Evolutionary conservation across 2,113 vertebrate genomes (phyloP), one percentile per base, ranked within the genome.

Genomic region (Callospermophilus lateralis): DNA sequence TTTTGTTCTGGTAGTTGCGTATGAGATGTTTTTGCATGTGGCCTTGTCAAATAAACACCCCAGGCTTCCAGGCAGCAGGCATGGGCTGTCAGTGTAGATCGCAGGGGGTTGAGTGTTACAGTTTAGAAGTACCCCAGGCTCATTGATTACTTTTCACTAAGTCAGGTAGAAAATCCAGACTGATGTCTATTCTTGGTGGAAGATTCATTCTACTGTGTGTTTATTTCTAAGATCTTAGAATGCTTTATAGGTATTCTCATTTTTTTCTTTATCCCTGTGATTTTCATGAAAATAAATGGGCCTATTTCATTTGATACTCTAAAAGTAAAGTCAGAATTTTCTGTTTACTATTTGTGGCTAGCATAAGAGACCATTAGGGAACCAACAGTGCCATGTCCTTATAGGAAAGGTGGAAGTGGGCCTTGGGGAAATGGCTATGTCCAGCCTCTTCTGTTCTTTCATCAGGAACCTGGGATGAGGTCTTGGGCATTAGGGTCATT

Each of bases 281-380:
- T 58, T 67, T n/a, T 76, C 42, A 80, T 51, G 72, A 84, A 84
- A 84, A 78, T 34, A 85, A 79, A 13, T 37, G 45, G 65, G 53
- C 4, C 28, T 26, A 12, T 95, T 65, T 88, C n/a, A 6, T 86
- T 90, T 96, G 17, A 58, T 81, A 37, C n/a, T 87, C 83, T 76
- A 92, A 90, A 84, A 58, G 73, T 15, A 76, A 86, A 87, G 55
- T 93, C 37, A 67, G 61, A 76, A 76, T 94, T 39, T 24, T 39
- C 34, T 37, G 73, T 91, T n/a, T 81, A n/a, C 17, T 26, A 32
- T 51, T 80, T 79, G 85, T 58, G 11, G 24, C 67, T 28, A 73
- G 12, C 37, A 61, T 48, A 48, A 39, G 48, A 61, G 55, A 48
- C 30, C 13, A 7, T 48, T 55, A 61, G 12, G 74, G 32, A 32